Conservation (phyloP, 1,140 invertebrate species). For the Pectinophora gossypiella region DNA sequence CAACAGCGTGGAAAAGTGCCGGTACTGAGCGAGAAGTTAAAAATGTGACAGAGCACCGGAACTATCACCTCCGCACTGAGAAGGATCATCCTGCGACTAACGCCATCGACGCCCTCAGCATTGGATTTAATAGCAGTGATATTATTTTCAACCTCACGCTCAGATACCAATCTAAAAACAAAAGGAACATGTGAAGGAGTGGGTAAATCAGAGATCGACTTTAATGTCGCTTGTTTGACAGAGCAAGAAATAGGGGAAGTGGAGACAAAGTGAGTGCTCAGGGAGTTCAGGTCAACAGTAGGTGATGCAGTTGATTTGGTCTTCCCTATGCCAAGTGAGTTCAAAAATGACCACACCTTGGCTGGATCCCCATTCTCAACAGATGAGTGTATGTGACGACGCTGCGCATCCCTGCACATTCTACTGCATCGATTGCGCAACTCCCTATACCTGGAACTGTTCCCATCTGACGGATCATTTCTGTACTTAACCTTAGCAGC, state of each 20-base stretch:
- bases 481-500: not conserved
- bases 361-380: not conserved
- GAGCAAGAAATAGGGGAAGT: not conserved
- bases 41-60: not conserved
- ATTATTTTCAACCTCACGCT: not conserved
- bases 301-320: not conserved
- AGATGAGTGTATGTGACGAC: not conserved
- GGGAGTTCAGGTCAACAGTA: not conserved
- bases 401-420: not conserved
- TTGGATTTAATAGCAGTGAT: not conserved
- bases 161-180: not conserved
- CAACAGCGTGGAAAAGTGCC: not conserved
- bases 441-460: not conserved
- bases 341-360: not conserved
- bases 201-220: not conserved
- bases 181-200: not conserved
- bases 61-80: not conserved
- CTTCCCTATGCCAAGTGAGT: not conserved
- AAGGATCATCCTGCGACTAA: not conserved
- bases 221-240: not conserved
- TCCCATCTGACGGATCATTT: not conserved
- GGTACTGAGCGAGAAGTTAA: not conserved
- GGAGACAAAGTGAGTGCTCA: not conserved
- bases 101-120: not conserved
- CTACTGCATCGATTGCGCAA: not conserved